phyloP scores from a whole-genome alignment of 2,888 invertebrate species.

The Blera fallax region DNA sequence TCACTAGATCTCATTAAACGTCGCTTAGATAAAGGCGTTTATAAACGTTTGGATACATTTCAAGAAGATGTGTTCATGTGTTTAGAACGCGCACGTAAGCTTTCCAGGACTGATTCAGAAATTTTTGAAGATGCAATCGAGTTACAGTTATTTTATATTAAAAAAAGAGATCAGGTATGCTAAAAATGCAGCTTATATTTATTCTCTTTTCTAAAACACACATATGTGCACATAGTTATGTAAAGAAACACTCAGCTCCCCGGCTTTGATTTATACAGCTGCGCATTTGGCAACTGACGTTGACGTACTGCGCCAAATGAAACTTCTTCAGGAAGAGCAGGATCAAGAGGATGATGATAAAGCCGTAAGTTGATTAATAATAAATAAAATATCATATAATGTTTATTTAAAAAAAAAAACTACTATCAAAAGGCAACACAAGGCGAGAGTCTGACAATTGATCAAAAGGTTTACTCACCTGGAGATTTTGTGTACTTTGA shows the following conservation, averaged over 20 bases:
- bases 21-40: conserved; percentile 94
- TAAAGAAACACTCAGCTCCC: conserved; percentile 90
- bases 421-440: conserved; percentile 76
- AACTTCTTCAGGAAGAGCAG: conserved; percentile 88
- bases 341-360: conserved; percentile 88
- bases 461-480: conserved; percentile 89
- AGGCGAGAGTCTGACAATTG: conserved; percentile 87
- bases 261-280: conserved; percentile 91
- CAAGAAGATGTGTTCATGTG: conserved; percentile 98
- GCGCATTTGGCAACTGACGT: conserved; percentile 89
- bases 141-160: conserved; percentile 94
- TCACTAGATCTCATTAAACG: conserved; percentile 96
- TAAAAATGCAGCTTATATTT: background rate
- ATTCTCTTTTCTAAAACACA: background rate
- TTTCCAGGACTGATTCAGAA: conserved; percentile 96
- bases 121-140: conserved; percentile 98
- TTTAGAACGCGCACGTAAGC: conserved; percentile 92
- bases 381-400: background rate
- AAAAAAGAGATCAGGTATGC: conserved; percentile 84
- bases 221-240: conserved; percentile 86
- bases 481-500: conserved; percentile 97
- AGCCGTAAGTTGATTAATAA: conserved; percentile 77
- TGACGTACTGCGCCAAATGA: conserved; percentile 89
- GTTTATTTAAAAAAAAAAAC: background rate
- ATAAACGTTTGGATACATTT: conserved; percentile 95